Evolutionary conservation across 2,888 invertebrate species (phyloP).

Genomic region (Polyommatus icarus): DNA sequence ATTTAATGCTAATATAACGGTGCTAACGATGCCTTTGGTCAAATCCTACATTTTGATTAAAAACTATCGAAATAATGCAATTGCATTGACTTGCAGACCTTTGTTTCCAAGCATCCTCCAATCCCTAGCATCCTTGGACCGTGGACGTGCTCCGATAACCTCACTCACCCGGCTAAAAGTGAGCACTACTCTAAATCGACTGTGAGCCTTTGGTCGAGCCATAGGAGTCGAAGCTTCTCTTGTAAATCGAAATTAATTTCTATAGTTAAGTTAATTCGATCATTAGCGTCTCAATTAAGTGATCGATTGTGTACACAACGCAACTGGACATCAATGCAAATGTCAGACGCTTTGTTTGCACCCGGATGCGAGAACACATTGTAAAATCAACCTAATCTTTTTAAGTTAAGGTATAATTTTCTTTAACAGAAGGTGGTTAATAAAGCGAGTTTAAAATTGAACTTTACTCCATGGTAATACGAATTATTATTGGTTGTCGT

Average conservation of each 20-base stretch:
- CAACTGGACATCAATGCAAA: constrained; percentile 44
- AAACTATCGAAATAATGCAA: too few species aligned
- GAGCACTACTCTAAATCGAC: too few species aligned
- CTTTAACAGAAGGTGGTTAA: background rate
- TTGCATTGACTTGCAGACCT: too few species aligned
- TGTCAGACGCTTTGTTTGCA: constrained; percentile 43
- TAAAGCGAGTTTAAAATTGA: background rate
- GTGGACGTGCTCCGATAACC: too few species aligned
- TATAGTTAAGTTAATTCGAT: background rate
- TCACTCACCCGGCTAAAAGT: too few species aligned
- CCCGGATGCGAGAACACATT: constrained; percentile 42
- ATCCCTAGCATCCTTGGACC: too few species aligned
- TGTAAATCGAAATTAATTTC: background rate
- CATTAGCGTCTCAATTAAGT: constrained; percentile 19
- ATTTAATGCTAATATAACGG: too few species aligned
- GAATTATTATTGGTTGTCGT: constrained; percentile 35
- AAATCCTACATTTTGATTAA: too few species aligned
- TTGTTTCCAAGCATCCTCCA: too few species aligned
- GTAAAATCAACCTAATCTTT: constrained; percentile 32
- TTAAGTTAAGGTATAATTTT: background rate
- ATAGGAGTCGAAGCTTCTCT: background rate
- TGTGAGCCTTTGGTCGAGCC: background rate
- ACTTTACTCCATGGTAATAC: background rate
- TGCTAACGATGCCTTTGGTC: too few species aligned
- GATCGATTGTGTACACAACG: constrained; percentile 28